Evolutionary conservation across 1,140 invertebrate species (phyloP), one percentile per base, ranked within the genome.

Genomic region (Hylaeus volcanicus): DNA sequence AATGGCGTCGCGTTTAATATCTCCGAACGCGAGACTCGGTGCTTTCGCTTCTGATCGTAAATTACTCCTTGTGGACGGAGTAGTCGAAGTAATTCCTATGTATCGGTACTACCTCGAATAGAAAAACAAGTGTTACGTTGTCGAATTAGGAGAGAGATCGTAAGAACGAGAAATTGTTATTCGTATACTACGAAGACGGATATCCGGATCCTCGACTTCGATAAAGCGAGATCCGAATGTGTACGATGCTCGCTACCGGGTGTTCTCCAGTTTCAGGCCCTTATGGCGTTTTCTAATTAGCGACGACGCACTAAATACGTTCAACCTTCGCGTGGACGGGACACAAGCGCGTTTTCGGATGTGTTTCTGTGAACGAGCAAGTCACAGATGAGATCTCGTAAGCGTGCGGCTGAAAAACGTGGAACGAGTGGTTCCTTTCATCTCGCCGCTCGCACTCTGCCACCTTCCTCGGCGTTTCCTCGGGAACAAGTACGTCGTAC

Each of bases 261-360:
- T 84, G 75, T 81, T 84, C 74, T 74, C 55, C 45, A 75, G 73
- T 74, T 74, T 63, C 72, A 39, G 39, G 11, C 55, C 66, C 55
- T 65, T 84, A 75, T 87, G 74, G 77, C 61, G 69, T 86, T 74
- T 86, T 65, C 53, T 74, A 88, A 88, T 90, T 89, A 89, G 78
- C 87, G 69, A 39, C 74, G 56, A 55, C n/a, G 63, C 71, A 89
- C 82, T 87, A 89, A 89, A 82, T 65, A 76, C 64, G 72, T 65
- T 51, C 74, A 71, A 76, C 43, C 60, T 77, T 75, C 76, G 39
- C 60, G 45, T 61, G 60, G 48, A 77, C 69, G 74, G 51, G 65
- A 64, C 76, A 86, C 69, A 82, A 11, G 43, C 9, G 68, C 1
- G 15, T 9, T 15, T 6, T 2, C 43, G 11, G 26, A 5, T 0